Evolutionary conservation across 2,113 vertebrate genomes (phyloP).

Genomic region (Cacatua alba): DNA sequence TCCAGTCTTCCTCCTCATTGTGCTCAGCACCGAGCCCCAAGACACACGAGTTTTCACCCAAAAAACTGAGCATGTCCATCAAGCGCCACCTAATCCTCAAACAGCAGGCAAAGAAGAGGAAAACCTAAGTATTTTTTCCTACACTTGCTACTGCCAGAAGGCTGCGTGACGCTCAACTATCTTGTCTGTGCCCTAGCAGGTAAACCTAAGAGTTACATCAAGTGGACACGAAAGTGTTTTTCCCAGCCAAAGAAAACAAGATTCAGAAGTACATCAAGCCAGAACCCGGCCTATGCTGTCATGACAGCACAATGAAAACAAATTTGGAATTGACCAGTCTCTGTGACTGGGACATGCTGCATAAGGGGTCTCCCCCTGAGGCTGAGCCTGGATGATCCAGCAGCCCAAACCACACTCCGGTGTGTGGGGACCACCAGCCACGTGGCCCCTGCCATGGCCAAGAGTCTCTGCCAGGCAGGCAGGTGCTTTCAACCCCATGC

Average conservation of each 20-base stretch:
- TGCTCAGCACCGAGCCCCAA: background rate
- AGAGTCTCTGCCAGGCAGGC: background rate
- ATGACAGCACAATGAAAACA: background rate
- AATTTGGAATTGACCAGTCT: background rate
- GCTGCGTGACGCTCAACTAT: background rate
- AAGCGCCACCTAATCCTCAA: background rate
- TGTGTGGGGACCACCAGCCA: accelerated
- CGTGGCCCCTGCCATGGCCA: accelerated
- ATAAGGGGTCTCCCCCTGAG: background rate
- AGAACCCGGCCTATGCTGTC: background rate
- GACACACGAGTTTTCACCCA: background rate
- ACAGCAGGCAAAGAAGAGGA: background rate
- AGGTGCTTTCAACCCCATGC: background rate
- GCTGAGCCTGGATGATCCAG: background rate
- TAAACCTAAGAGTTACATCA: background rate
- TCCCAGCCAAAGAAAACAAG: background rate
- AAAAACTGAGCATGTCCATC: accelerated
- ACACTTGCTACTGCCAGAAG: background rate
- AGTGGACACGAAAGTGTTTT: background rate
- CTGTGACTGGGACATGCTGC: background rate
- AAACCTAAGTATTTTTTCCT: background rate
- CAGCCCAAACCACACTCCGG: background rate
- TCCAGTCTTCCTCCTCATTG: background rate
- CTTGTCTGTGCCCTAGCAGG: background rate
- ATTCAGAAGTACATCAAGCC: background rate